A percentile compares a stretch with the other conserved stretches of the same genome.
Evolutionary conservation across 2,888 invertebrate genomes (phyloP).

Genomic region (Drosophila neonasuta): DNA sequence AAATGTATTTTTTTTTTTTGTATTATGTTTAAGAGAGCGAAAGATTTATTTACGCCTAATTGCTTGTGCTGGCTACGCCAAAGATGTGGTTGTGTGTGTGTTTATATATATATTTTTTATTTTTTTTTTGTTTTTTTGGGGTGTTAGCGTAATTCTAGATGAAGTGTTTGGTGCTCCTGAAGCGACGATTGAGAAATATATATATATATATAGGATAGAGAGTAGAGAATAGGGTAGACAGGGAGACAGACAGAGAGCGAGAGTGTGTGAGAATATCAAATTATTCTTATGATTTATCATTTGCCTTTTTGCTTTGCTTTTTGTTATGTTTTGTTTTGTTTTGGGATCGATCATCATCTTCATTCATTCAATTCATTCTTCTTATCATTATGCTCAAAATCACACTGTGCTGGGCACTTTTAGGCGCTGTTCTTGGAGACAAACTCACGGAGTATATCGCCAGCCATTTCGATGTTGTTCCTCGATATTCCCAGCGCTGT

Average conservation of each 20-base stretch:
- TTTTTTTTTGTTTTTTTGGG: background rate
- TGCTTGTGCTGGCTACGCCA: slow-evolving; percentile 77
- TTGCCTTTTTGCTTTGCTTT: slow-evolving; percentile 44
- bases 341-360: slow-evolving; percentile 23
- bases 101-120: background rate
- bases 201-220: slow-evolving; percentile 35
- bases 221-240: slow-evolving; percentile 10
- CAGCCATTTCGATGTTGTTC: slow-evolving; percentile 97
- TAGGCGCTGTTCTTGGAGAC: slow-evolving; percentile 85
- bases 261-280: slow-evolving; percentile 42
- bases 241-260: slow-evolving; percentile 12
- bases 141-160: slow-evolving; percentile 60
- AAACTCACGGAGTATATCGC: slow-evolving; percentile 96
- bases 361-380: background rate
- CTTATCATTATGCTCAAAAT: slow-evolving; percentile 6
- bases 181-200: slow-evolving; percentile 51
- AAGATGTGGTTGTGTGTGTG: slow-evolving; percentile 38
- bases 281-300: slow-evolving; percentile 53
- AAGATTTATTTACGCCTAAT: slow-evolving; percentile 54
- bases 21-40: slow-evolving; percentile 46
- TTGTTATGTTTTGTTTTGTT: too few species aligned
- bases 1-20: slow-evolving; percentile 24
- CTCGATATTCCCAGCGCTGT: slow-evolving; percentile 95
- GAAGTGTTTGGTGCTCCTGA: slow-evolving; percentile 58
- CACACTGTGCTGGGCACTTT: slow-evolving; percentile 16